A percentile compares a stretch with the other conserved stretches of the same genome.
phyloP scores from a whole-genome alignment of 2,888 invertebrate species.

The Fabriciana adippe region DNA sequence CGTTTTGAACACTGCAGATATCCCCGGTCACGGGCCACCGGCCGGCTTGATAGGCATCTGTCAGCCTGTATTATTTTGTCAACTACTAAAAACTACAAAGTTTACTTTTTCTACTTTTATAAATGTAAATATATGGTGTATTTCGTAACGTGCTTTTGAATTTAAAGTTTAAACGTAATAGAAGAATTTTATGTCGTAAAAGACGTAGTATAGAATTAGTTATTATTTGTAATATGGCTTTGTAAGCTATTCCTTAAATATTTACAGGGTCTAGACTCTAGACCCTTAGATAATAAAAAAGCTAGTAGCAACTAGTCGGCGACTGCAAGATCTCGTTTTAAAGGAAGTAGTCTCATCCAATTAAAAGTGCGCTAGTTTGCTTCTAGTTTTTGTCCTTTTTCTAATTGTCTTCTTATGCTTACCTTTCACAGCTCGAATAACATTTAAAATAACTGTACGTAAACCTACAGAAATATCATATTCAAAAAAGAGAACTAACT shows the following conservation, averaged over 20 bases:
- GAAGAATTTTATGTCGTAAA: too few relatives aligned
- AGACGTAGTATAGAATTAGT: too few relatives aligned
- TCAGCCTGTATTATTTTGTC: conserved; percentile 4
- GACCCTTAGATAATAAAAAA: conserved; percentile 19
- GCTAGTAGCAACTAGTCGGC: conserved; percentile 27
- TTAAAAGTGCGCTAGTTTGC: conserved; percentile 78
- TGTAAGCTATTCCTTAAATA: conserved; percentile 10
- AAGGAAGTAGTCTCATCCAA: conserved; percentile 79
- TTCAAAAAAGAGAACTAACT: neutral
- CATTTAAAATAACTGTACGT: conserved; percentile 5
- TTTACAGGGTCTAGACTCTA: conserved; percentile 22
- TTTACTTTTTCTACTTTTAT: neutral
- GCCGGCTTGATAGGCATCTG: conserved; percentile 2
- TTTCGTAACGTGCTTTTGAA: too few relatives aligned
- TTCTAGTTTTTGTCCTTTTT: conserved; percentile 73
- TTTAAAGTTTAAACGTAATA: too few relatives aligned
- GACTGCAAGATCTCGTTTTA: conserved; percentile 64
- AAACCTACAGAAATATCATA: neutral
- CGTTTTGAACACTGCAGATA: conserved; percentile 7
- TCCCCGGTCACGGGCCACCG: neutral
- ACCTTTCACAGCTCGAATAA: conserved; percentile 47
- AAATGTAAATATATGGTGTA: neutral
- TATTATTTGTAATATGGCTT: neutral
- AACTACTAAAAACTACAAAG: neutral
- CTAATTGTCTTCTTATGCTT: conserved; percentile 69